phyloP scores from a whole-genome alignment of 2,113 vertebrate genomes.

The Nerophis lumbriciformis region DNA sequence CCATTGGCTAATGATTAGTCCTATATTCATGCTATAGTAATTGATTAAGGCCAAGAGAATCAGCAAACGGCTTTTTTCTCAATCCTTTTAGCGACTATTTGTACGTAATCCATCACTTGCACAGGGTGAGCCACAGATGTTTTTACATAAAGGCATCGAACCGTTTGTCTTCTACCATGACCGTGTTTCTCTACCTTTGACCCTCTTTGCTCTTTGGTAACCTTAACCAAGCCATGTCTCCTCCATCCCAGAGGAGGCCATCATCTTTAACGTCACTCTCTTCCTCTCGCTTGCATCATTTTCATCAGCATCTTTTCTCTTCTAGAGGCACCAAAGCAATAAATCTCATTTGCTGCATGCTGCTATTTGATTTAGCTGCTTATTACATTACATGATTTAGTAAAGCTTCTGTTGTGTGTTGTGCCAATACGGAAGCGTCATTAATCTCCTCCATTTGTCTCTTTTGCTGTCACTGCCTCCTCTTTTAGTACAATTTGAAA shows the following conservation, averaged over 20 bases:
- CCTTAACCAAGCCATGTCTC: slow-evolving; percentile 43
- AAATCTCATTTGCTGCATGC: slow-evolving; percentile 63
- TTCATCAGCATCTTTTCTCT: slow-evolving; percentile 57
- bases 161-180: slow-evolving; percentile 55
- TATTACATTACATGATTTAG: slow-evolving; percentile 64
- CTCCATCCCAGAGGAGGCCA: slow-evolving; percentile 27
- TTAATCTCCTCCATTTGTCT: slow-evolving; percentile 55
- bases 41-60: background rate
- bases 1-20: background rate
- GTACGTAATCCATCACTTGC: slow-evolving; percentile 28
- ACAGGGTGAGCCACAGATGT: slow-evolving; percentile 38
- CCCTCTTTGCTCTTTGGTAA: slow-evolving; percentile 44
- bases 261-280: slow-evolving; percentile 24
- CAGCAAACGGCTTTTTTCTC: slow-evolving; percentile 6
- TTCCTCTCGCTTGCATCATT: slow-evolving; percentile 43
- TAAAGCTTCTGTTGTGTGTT: slow-evolving; percentile 58
- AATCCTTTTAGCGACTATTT: slow-evolving; percentile 18
- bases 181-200: slow-evolving; percentile 59
- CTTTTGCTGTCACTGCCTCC: slow-evolving; percentile 45
- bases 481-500: slow-evolving; percentile 53
- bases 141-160: slow-evolving; percentile 59
- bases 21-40: background rate
- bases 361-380: slow-evolving; percentile 67
- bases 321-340: slow-evolving; percentile 55
- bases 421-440: slow-evolving; percentile 33